These are phyloP conservation scores for Dendronephthya gigantea DNA, from an alignment of 64 coral and sea anemone species.

Conservation along the genomic window DNA sequence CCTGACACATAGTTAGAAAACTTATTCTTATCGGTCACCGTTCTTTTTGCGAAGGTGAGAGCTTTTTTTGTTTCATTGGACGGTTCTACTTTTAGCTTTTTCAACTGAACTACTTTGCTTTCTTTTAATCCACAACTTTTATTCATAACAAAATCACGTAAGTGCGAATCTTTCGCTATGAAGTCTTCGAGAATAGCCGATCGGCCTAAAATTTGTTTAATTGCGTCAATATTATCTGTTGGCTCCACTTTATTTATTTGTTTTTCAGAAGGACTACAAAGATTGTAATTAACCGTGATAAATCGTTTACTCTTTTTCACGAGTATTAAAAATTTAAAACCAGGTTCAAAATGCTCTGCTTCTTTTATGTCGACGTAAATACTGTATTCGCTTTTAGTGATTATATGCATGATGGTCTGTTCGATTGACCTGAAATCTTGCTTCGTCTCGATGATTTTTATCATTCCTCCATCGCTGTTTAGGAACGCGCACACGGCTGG, in stretches of 20 bases:
- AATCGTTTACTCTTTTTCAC: neutral
- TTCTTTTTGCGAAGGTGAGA: neutral
- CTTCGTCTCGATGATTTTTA: neutral
- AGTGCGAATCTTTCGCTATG: neutral
- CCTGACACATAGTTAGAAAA: neutral
- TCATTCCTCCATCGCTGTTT: neutral
- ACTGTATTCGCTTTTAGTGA: neutral
- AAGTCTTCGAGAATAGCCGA: neutral
- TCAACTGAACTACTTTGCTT: neutral
- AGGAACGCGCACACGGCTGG: neutral
- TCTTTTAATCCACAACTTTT: neutral
- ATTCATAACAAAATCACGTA: neutral
- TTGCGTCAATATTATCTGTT: neutral
- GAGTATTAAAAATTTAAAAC: neutral
- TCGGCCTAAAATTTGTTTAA: neutral
- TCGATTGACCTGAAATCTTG: neutral
- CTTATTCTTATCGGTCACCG: neutral
- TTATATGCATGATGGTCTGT: neutral
- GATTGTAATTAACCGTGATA: constrained; percentile 1
- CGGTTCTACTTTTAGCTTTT: neutral
- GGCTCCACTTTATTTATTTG: neutral
- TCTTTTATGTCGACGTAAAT: neutral
- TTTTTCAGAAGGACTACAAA: neutral
- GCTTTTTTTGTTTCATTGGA: neutral
- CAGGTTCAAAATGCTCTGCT: neutral